These are phyloP conservation scores for Leguminivora glycinivorella DNA, from an alignment of 1,140 invertebrate species.

Conservation along the genomic window DNA sequence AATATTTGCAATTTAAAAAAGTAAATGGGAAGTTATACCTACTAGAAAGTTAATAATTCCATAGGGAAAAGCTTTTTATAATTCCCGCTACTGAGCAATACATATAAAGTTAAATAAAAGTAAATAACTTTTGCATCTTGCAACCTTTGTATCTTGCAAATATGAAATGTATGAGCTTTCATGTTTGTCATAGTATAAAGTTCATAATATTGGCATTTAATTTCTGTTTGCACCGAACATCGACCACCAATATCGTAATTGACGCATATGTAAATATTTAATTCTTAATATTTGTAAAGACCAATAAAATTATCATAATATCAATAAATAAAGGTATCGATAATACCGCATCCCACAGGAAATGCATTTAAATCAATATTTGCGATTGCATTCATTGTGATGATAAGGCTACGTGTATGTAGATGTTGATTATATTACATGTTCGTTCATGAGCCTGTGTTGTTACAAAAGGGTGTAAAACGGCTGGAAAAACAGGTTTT, in stretches of 20 bases:
- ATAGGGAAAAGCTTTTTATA: too few species aligned
- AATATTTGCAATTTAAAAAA: too few species aligned
- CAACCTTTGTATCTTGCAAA: too few species aligned
- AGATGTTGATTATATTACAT: not conserved
- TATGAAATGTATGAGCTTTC: too few species aligned
- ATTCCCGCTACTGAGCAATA: too few species aligned
- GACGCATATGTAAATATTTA: conserved; percentile 1
- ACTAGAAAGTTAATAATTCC: too few species aligned
- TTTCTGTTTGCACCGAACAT: too few species aligned
- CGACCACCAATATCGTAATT: not conserved
- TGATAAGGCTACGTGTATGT: conserved; percentile 14
- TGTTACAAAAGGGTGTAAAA: not conserved
- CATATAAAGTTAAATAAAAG: too few species aligned
- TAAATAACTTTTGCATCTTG: too few species aligned
- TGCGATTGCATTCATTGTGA: conserved; percentile 21
- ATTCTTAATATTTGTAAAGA: conserved; percentile 9
- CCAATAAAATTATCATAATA: conserved; percentile 10
- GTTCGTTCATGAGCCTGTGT: not conserved
- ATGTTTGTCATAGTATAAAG: too few species aligned
- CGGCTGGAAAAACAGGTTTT: not conserved
- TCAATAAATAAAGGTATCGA: conserved; percentile 23
- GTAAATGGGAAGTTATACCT: too few species aligned
- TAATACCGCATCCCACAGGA: conserved; percentile 23
- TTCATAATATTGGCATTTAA: too few species aligned
- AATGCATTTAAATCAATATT: conserved; percentile 28